Evolutionary conservation across 2,888 invertebrate species (phyloP).

Genomic region (Hipparchia sbordonii): DNA sequence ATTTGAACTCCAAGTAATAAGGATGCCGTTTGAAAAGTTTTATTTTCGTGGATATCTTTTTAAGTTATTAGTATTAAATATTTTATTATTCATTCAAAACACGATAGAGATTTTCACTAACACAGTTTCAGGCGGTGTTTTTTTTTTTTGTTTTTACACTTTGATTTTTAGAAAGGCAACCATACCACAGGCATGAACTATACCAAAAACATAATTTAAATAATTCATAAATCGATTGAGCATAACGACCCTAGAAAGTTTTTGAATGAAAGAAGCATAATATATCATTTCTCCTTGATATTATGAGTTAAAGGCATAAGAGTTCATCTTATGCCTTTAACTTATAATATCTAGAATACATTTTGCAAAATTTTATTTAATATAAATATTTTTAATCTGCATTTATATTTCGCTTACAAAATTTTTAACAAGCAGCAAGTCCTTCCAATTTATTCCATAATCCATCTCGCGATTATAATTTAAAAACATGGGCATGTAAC

Average conservation of each 20-base stretch:
- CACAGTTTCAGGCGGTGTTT: too few species aligned
- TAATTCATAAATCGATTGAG: too few species aligned
- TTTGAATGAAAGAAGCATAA: not conserved
- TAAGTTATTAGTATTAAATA: constrained; percentile 11
- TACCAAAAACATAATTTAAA: too few species aligned
- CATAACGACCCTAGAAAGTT: too few species aligned
- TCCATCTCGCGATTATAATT: constrained; percentile 72
- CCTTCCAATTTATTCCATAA: constrained; percentile 46
- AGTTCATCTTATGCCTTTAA: too few species aligned
- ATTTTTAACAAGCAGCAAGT: constrained; percentile 18
- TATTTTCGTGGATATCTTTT: constrained; percentile 23
- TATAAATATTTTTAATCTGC: not conserved
- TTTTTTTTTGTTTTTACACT: too few species aligned
- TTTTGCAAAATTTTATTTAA: not conserved
- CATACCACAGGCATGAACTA: too few species aligned
- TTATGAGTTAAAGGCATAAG: too few species aligned
- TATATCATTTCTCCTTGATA: too few species aligned
- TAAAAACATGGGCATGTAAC: constrained; percentile 73
- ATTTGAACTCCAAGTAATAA: constrained; percentile 58
- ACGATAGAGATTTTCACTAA: not conserved
- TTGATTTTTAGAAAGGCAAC: too few species aligned
- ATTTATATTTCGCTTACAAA: not conserved
- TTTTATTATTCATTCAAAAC: not conserved
- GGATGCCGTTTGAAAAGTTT: constrained; percentile 50
- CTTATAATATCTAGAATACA: too few species aligned